These are phyloP conservation scores for Uloborus plumipes DNA, from an alignment of 2,888 invertebrate species.

Conservation along the genomic window DNA sequence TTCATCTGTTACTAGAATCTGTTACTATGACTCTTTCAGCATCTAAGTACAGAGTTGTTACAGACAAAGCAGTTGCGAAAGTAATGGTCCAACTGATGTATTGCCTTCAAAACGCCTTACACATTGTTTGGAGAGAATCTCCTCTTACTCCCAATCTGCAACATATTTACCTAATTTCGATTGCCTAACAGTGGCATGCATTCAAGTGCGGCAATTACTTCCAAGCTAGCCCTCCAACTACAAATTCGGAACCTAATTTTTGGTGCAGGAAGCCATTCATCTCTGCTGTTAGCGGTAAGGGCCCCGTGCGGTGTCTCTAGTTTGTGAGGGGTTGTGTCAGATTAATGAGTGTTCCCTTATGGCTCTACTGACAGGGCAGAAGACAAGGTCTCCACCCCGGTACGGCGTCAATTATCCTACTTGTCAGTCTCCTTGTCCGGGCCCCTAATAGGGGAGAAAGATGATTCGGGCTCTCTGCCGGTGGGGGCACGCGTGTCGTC, in stretches of 20 bases:
- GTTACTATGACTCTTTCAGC: no score
- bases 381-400: slow-evolving; percentile 36
- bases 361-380: slow-evolving; percentile 38
- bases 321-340: slow-evolving; percentile 29
- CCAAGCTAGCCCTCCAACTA: no score
- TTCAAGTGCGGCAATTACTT: no score
- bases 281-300: not conserved
- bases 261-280: slow-evolving; percentile 1
- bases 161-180: no score
- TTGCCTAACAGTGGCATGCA: no score
- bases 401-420: slow-evolving; percentile 47
- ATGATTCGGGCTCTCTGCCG: not conserved
- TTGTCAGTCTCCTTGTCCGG: slow-evolving; percentile 38
- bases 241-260: not conserved
- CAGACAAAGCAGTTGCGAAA: no score
- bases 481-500: not conserved
- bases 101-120: no score
- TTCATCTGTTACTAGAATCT: no score
- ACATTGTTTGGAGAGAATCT: no score
- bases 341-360: slow-evolving; percentile 57
- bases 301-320: slow-evolving; percentile 1
- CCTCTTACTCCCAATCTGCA: no score
- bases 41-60: no score
- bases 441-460: slow-evolving; percentile 58
- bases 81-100: no score